phyloP scores from a whole-genome alignment of 2,888 invertebrate genomes.

The Apamea sordens region DNA sequence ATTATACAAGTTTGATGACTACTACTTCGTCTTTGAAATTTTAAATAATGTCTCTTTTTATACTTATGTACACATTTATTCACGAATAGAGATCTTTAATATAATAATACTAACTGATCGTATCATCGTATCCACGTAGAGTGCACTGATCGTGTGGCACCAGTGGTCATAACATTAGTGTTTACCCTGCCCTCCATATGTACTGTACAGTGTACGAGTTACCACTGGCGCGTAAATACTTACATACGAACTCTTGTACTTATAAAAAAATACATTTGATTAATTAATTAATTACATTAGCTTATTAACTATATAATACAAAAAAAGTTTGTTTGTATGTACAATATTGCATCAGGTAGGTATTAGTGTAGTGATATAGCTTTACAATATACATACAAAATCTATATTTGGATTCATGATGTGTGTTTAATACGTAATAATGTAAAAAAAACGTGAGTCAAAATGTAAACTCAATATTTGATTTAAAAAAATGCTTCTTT shows the following conservation, averaged over 20 bases:
- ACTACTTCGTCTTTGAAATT: background rate
- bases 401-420: conserved; percentile 41
- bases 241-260: conserved; percentile 40
- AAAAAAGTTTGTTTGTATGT: conserved; percentile 26
- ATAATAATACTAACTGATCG: conserved; percentile 37
- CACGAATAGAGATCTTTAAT: conserved; percentile 30
- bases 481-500: background rate
- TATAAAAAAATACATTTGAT: conserved; percentile 28
- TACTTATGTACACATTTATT: conserved; percentile 16
- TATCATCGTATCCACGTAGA: background rate
- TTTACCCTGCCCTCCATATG: conserved; percentile 27
- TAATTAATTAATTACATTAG: conserved; percentile 37
- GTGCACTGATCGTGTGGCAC: conserved; percentile 5
- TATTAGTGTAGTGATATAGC: conserved; percentile 23
- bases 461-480: conserved; percentile 6
- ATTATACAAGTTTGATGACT: background rate
- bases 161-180: background rate
- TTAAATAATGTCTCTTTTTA: conserved; percentile 10
- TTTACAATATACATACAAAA: conserved; percentile 18
- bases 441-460: conserved; percentile 13
- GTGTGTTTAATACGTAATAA: background rate
- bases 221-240: conserved; percentile 8
- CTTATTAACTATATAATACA: conserved; percentile 48
- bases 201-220: background rate
- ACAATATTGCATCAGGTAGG: conserved; percentile 23